Evolutionary conservation across 2,797 vertebrate species (phyloP).

Genomic region (Neoniphon sammara): DNA sequence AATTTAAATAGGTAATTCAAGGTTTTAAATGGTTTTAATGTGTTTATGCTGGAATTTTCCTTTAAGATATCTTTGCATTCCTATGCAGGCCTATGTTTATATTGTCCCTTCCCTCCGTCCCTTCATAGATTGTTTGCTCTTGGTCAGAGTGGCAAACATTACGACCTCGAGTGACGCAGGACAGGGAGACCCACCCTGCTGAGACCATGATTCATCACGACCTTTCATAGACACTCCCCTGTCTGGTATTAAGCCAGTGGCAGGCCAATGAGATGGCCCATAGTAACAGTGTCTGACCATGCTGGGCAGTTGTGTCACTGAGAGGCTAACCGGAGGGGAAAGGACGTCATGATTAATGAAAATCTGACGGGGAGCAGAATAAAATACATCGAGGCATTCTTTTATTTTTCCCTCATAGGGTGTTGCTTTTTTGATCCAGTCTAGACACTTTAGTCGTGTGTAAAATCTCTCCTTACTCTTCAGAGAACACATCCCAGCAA

Average conservation of each 20-base stretch:
- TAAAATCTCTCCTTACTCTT: slow-evolving; percentile 19
- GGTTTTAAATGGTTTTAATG: no score
- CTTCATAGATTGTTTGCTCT: slow-evolving; percentile 30
- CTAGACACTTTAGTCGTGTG: slow-evolving; percentile 5
- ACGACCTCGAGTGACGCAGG: slow-evolving; percentile 24
- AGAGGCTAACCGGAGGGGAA: slow-evolving; percentile 25
- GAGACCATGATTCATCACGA: slow-evolving; percentile 47
- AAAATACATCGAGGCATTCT: background rate
- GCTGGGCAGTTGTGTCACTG: slow-evolving; percentile 23
- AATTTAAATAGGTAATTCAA: no score
- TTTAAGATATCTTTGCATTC: no score
- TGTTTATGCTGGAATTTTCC: no score
- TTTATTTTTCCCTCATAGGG: slow-evolving; percentile 1
- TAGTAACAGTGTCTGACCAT: slow-evolving; percentile 18
- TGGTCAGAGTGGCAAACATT: slow-evolving; percentile 31
- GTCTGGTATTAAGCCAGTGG: slow-evolving; percentile 30
- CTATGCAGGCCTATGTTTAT: background rate
- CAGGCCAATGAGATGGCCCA: slow-evolving; percentile 13
- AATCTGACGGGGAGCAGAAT: background rate
- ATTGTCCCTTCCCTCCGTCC: slow-evolving; percentile 24
- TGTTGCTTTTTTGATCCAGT: background rate
- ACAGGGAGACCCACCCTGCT: slow-evolving; percentile 17
- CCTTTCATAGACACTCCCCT: slow-evolving; percentile 30
- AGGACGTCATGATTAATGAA: slow-evolving; percentile 10
- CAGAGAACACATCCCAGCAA: background rate